These are phyloP conservation scores for Eristalis pertinax DNA, from an alignment of 2,888 invertebrate species.

Conservation along the genomic window DNA sequence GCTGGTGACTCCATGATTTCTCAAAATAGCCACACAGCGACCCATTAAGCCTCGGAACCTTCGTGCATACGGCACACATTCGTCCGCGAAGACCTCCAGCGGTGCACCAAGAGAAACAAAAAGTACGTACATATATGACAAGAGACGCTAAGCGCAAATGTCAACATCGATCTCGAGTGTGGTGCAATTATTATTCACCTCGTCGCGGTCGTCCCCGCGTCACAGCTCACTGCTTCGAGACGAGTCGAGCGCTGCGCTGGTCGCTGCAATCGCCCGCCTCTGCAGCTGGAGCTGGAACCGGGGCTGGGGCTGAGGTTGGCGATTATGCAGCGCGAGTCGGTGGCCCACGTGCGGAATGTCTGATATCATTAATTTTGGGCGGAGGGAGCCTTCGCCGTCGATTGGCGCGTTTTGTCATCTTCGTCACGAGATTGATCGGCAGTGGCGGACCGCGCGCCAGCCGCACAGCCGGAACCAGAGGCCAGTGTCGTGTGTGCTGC, in stretches of 20 bases:
- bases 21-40: conserved; percentile 49
- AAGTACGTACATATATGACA: not conserved
- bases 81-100: conserved; percentile 51
- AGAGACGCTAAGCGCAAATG: conserved; percentile 42
- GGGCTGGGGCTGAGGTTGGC: not conserved
- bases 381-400: conserved; percentile 27
- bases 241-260: conserved; percentile 8
- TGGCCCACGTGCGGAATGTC: conserved; percentile 40
- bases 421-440: conserved; percentile 31
- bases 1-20: conserved; percentile 11
- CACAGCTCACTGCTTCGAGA: conserved; percentile 59
- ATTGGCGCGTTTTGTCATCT: conserved; percentile 36
- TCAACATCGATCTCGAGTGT: conserved; percentile 64
- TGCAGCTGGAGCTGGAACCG: too few relatives aligned
- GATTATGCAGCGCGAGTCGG: not conserved
- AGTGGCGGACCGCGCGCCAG: not conserved
- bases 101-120: conserved; percentile 28
- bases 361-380: conserved; percentile 47
- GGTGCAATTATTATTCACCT: conserved; percentile 68
- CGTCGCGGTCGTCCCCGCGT: conserved; percentile 53
- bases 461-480: conserved; percentile 49
- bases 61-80: conserved; percentile 38
- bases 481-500: conserved; percentile 18
- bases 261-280: conserved; percentile 24
- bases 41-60: conserved; percentile 57